phyloP scores from a whole-genome alignment of 37 sponge, comb jelly and placozoan genomes.

The Cladorhizidae sp. region DNA sequence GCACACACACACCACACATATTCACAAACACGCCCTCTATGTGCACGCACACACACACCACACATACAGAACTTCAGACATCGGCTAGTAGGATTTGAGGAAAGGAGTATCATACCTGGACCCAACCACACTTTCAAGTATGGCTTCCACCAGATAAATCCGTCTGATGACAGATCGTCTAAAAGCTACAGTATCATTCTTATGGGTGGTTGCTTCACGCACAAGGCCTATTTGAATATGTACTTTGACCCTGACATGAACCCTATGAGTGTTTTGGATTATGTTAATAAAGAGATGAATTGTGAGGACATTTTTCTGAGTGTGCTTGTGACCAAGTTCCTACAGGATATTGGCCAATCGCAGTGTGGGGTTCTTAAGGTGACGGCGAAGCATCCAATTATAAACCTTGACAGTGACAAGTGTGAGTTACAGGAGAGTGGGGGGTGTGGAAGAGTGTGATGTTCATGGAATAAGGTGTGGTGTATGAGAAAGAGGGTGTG shows the following conservation, averaged over 20 bases:
- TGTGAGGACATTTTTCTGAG: slow-evolving; percentile 43
- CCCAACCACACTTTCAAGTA: neutral
- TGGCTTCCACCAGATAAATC: neutral
- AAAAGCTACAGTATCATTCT: neutral
- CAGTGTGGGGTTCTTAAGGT: slow-evolving; percentile 11
- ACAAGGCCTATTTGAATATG: slow-evolving; percentile 42
- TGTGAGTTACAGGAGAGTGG: neutral
- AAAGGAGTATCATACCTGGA: neutral
- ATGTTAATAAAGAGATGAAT: slow-evolving; percentile 23
- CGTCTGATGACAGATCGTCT: neutral
- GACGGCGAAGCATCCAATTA: neutral
- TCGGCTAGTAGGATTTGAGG: slow-evolving; percentile 31
- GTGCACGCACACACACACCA: too few species aligned
- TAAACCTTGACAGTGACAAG: neutral
- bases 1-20: too few species aligned
- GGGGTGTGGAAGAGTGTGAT: too few species aligned
- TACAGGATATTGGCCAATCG: slow-evolving; percentile 8
- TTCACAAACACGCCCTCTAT: too few species aligned
- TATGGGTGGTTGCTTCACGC: neutral
- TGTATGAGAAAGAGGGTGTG: too few species aligned
- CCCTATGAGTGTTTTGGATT: slow-evolving; percentile 11
- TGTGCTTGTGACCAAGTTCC: slow-evolving; percentile 31
- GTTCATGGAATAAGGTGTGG: too few species aligned
- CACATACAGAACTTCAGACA: slow-evolving; percentile 28
- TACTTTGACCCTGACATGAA: slow-evolving; percentile 6